Base-by-base conservation (phyloP, 2,113 vertebrate species). In the Phainopepla nitens region DNA sequence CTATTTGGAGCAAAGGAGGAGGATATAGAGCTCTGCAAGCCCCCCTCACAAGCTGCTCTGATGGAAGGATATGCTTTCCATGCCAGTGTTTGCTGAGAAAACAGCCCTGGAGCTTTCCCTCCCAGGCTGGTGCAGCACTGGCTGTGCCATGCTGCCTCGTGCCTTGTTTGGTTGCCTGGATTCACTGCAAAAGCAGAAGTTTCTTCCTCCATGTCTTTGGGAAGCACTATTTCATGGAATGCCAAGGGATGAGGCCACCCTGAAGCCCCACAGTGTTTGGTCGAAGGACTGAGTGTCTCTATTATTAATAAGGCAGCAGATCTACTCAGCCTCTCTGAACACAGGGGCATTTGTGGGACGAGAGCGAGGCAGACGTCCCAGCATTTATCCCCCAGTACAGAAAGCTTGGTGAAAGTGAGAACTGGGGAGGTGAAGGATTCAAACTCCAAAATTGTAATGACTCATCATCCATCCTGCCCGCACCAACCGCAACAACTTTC, bases 321-420 rank as follows among this genome's bases (percentile, higher is more conserved):
- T 36, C 33, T 41, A 4, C 28, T 53, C 42, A 31, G 7, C 31
- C 4, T 11, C n/a, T 69, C 64, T 62, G 23, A 47, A 35, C 10
- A 8, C 6, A 27, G 27, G 7, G 14, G 2, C 2, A 0, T 45
- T 25, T 58, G 3, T 62, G 24, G 29, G 6, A 31, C 20, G 12
- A 71, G 35, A 57, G 22, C 10, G 10, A 44, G 47, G 47, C 24
- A 29, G 20, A 62, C 16, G 5, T 33, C 33, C 25, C 29, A 57
- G 42, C 6, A 21, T 10, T 85, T 57, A 24, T 23, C 10, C 11
- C 42, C 36, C 1, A 1, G 7, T 17, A 35, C 3, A 2, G 64
- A n/a, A 70, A 42, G 11, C 6, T 62, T 45, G 33, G 17, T 35
- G 49, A 69, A 39, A 45, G 13, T 44, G 42, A 79, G 28, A 62